These are phyloP conservation scores for Perizoma flavofasciatum DNA, from an alignment of 2,888 invertebrate genomes.

Conservation along the genomic window DNA sequence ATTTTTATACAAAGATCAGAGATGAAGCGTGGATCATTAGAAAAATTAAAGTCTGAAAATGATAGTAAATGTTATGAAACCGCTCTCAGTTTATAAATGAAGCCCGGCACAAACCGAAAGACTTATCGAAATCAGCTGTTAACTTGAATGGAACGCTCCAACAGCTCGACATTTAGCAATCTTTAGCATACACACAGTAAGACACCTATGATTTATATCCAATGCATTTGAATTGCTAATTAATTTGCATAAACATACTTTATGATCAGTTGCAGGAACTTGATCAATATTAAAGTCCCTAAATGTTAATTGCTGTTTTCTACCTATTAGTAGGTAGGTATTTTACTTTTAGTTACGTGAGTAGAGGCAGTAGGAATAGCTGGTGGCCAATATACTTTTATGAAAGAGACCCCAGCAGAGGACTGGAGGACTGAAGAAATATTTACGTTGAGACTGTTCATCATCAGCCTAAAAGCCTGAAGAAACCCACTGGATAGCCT, in stretches of 20 bases:
- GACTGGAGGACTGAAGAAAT: no score
- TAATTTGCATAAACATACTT: conserved; percentile 16
- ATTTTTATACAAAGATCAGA: no score
- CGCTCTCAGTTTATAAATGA: not conserved
- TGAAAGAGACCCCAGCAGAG: no score
- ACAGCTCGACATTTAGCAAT: conserved; percentile 11
- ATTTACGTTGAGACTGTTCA: no score
- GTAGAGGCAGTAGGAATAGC: no score
- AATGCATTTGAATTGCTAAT: conserved; percentile 27
- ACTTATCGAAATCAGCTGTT: conserved; percentile 11
- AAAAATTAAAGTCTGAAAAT: no score
- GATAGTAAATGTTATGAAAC: not conserved
- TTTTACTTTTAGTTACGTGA: no score
- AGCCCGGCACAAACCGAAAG: not conserved
- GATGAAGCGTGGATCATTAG: no score
- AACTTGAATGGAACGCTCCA: not conserved
- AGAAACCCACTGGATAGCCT: no score
- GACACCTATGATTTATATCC: conserved; percentile 7
- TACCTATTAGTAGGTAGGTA: no score
- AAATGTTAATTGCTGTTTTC: not conserved
- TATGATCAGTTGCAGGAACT: conserved; percentile 11
- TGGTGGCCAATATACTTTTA: no score
- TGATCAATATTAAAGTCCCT: not conserved
- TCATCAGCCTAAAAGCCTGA: no score
- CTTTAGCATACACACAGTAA: not conserved